Base-by-base conservation (phyloP, 2,113 vertebrate genomes). In the Tyto alba region DNA sequence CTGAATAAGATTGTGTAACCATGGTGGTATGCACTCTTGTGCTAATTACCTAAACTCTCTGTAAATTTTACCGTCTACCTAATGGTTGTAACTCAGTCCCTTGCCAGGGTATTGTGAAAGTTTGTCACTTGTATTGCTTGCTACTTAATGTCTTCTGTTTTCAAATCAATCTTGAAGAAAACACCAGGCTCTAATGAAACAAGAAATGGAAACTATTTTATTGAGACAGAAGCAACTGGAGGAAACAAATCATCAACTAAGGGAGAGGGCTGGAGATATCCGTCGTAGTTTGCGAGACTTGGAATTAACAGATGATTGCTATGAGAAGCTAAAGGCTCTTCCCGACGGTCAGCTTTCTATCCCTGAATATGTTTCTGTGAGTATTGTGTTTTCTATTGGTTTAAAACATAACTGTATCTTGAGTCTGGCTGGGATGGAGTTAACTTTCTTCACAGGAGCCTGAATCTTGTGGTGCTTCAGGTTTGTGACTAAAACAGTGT, bases 121-220 rank as follows among this genome's bases (percentile, higher is more conserved):
- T 78, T 86, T 75, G 30, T 62, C n/a, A 60, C 3, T n/a, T 55
- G 32, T 60, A 8, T 73, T 91, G 59, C 11, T 69, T 7, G 5
- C 53, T 63, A 41, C 50, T 89, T 87, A 50, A 3, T 55, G 30
- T 53, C 12, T 95, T 95, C 36, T 89, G 22, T 93, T 97, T 77
- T 97, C 50, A 89, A 80, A 90, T 66, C 85, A 10, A 77, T 91
- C 82, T 69, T 84, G 15, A 97, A 99, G 99, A 95, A 99, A 99
- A 97, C 99, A 99, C 85, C 99, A 99, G 93, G 98, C 98, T 88
- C 92, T 99, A 84, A 98, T 99, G 97, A 99, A 99, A 95, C 99
- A 99, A 94, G 99, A 99, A 98, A 99, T 99, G 99, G 99, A 99
- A 94, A 96, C 98, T 72, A 98, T 99, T 97, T 96, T 99, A 91